These are phyloP conservation scores for Bombus huntii DNA, from an alignment of 1,140 invertebrate species.

Conservation along the genomic window DNA sequence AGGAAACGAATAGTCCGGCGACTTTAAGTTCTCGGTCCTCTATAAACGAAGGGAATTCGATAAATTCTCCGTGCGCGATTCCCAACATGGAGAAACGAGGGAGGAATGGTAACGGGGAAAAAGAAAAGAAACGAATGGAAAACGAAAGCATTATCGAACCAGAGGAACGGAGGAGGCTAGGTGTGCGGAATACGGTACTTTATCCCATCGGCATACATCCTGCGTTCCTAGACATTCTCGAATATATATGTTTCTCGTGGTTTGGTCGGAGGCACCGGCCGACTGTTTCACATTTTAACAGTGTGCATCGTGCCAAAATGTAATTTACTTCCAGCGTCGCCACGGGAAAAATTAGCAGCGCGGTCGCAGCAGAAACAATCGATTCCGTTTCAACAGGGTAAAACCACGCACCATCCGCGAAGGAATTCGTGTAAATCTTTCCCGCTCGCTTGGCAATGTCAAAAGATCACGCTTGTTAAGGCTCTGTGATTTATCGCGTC, in stretches of 20 bases:
- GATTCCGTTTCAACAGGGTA: neutral
- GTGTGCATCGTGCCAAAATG: constrained; percentile 24
- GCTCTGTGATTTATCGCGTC: neutral
- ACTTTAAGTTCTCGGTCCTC: constrained; percentile 48
- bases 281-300: constrained; percentile 46
- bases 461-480: constrained; percentile 8
- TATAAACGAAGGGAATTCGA: constrained; percentile 62
- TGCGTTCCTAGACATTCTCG: constrained; percentile 57
- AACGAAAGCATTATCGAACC: constrained; percentile 69
- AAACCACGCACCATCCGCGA: neutral
- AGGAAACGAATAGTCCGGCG: constrained; percentile 30
- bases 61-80: constrained; percentile 68
- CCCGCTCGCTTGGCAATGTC: neutral
- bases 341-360: constrained; percentile 35
- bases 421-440: constrained; percentile 9
- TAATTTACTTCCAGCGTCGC: constrained; percentile 22
- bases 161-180: constrained; percentile 53
- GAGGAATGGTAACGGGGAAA: neutral
- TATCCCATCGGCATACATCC: constrained; percentile 66
- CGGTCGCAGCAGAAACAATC: neutral
- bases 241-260: constrained; percentile 49
- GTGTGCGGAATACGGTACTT: constrained; percentile 59
- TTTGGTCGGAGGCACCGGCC: neutral
- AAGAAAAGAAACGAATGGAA: constrained; percentile 36
- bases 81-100: constrained; percentile 19